These are phyloP conservation scores for Paragorgia papillata DNA, from an alignment of 92 coral and sea anemone genomes.

Conservation along the genomic window DNA sequence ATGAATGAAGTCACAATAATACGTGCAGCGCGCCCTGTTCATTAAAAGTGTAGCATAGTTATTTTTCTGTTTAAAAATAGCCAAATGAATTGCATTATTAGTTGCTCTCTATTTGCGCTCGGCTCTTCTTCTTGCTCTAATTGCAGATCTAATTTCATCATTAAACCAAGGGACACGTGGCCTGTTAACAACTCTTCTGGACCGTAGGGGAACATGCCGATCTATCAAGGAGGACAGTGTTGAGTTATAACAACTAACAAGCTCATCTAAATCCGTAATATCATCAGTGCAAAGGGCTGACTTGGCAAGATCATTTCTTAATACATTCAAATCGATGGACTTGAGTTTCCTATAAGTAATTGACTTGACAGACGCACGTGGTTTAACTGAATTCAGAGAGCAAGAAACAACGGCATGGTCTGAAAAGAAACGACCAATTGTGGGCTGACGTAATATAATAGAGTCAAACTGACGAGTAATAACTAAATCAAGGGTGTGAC, in stretches of 20 bases:
- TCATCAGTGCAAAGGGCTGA: constrained; percentile 42
- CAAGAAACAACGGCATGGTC: constrained; percentile 56
- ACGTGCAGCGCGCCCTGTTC: constrained; percentile 52
- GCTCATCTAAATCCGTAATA: constrained; percentile 44
- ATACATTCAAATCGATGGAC: constrained; percentile 38
- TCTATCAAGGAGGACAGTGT: constrained; percentile 56
- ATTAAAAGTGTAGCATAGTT: constrained; percentile 61
- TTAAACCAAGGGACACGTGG: constrained; percentile 58
- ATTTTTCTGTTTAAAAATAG: constrained; percentile 54
- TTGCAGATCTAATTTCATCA: constrained; percentile 43
- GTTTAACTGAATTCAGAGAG: constrained; percentile 54
- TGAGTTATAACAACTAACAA: constrained; percentile 54
- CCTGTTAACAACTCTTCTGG: constrained; percentile 47
- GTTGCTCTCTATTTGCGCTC: constrained; percentile 65
- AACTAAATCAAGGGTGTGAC: constrained; percentile 50
- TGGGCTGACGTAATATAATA: constrained; percentile 23
- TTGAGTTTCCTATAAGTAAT: constrained; percentile 56
- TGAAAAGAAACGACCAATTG: constrained; percentile 53
- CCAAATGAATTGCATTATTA: constrained; percentile 40
- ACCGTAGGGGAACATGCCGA: constrained; percentile 45
- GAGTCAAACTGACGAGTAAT: constrained; percentile 52
- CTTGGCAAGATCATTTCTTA: constrained; percentile 51
- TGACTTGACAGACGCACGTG: constrained; percentile 46
- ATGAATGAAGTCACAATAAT: constrained; percentile 42
- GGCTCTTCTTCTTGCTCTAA: constrained; percentile 54